A percentile compares a stretch with the other conserved stretches of the same genome.
Conservation (phyloP, 30 jellyfish, hydroid and myxozoan genomes). For the Turritopsis rubra region DNA sequence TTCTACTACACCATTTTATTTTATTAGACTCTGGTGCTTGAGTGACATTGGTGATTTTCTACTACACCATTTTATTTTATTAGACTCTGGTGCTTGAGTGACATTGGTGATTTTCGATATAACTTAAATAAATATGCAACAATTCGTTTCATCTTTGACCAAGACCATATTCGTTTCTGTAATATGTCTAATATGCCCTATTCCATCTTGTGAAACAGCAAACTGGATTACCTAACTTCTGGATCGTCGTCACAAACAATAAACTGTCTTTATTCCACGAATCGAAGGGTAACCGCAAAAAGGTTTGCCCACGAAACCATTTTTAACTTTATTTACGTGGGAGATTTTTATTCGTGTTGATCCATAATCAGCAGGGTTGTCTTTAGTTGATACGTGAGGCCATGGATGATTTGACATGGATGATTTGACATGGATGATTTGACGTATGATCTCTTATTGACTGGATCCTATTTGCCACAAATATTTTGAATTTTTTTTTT, state of each 20-base stretch:
- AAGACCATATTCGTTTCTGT: conserved; percentile 1
- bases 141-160: conserved; percentile 31
- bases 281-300: conserved; percentile 16
- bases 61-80: too few relatives aligned
- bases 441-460: conserved; percentile 17
- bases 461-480: conserved; percentile 29
- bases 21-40: too few relatives aligned
- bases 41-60: too few relatives aligned
- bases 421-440: too few relatives aligned
- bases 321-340: not conserved
- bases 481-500: conserved; percentile 12
- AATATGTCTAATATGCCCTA: conserved; percentile 1
- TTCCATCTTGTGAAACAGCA: not conserved
- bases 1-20: too few relatives aligned
- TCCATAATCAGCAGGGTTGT: conserved; percentile 16
- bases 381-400: conserved; percentile 14
- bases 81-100: too few relatives aligned
- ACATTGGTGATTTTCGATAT: too few relatives aligned
- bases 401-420: conserved; percentile 4
- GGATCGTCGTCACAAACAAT: conserved; percentile 10
- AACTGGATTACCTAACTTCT: not conserved
- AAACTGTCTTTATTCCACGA: not conserved
- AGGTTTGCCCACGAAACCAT: conserved; percentile 24
- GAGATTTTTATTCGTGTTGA: conserved; percentile 10
- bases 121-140: conserved; percentile 10